Evolutionary conservation across 1,140 invertebrate species (phyloP).

Genomic region (Carcinoscorpius rotundicauda): DNA sequence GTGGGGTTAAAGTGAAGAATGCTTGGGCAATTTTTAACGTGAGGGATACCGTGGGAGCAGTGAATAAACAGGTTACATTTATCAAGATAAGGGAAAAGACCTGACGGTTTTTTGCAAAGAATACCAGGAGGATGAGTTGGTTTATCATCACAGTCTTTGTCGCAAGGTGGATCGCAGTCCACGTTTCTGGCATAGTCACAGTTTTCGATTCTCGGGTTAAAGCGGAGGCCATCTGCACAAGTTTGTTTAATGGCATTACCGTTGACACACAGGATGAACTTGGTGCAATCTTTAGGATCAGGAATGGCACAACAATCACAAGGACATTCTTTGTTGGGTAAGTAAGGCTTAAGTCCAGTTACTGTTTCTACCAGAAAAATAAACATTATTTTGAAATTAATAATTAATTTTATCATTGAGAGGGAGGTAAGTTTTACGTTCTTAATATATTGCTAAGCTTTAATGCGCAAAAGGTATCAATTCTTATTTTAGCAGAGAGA

Average conservation of each 20-base stretch:
- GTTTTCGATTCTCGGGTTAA: slow-evolving; percentile 6
- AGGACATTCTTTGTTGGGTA: neutral
- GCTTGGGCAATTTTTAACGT: slow-evolving; percentile 22
- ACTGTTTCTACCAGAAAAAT: no score
- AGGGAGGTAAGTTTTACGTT: no score
- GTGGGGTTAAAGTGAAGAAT: slow-evolving; percentile 23
- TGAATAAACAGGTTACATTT: slow-evolving; percentile 23
- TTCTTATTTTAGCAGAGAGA: no score
- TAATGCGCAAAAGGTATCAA: no score
- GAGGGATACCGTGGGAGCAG: slow-evolving; percentile 23
- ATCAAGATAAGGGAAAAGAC: slow-evolving; percentile 5
- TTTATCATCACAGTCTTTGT: no score
- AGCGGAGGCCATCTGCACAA: slow-evolving; percentile 10
- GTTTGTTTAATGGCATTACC: neutral
- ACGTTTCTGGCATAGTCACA: slow-evolving; percentile 13
- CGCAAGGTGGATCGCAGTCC: neutral
- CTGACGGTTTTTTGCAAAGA: neutral
- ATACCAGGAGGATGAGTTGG: no score
- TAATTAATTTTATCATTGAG: no score
- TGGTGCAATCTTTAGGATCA: slow-evolving; percentile 7
- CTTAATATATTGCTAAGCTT: no score
- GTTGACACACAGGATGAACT: slow-evolving; percentile 8
- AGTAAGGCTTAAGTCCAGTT: neutral
- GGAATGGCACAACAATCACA: slow-evolving; percentile 11
- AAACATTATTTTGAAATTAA: no score